These are phyloP conservation scores for Rhyacichthys aspro DNA, from an alignment of 2,797 vertebrate genomes.

Conservation along the genomic window DNA sequence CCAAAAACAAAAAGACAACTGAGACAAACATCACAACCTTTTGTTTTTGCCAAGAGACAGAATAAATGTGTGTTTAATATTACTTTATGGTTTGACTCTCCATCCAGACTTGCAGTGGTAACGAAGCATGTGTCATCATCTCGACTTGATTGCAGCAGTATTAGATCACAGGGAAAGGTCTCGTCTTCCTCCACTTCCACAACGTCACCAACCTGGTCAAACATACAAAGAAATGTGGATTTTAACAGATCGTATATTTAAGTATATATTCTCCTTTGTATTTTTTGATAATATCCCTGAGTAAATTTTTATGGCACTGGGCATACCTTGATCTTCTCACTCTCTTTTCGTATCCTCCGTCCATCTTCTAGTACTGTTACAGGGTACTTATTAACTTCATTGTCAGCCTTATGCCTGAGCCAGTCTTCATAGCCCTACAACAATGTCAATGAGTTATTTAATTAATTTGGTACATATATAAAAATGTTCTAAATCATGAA, in stretches of 20 bases:
- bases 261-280: no score
- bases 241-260: no score
- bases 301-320: constrained; percentile 16
- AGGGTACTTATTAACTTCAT: constrained; percentile 94
- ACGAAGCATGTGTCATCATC: constrained; percentile 91
- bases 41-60: no score
- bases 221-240: constrained; percentile 17
- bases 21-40: background rate
- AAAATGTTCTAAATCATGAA: background rate
- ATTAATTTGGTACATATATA: no score
- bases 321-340: constrained; percentile 94
- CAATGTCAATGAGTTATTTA: constrained; percentile 34
- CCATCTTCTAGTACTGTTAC: constrained; percentile 90
- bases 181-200: constrained; percentile 92
- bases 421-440: constrained; percentile 97
- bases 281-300: constrained; percentile 7
- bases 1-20: background rate
- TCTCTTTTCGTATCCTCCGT: constrained; percentile 85
- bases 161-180: constrained; percentile 98
- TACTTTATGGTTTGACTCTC: constrained; percentile 99
- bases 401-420: constrained; percentile 96
- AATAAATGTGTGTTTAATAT: background rate
- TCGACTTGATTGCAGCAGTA: constrained; percentile 90
- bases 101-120: constrained; percentile 97
- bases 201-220: constrained; percentile 91